Percentiles rank a stretch among this genome's conserved stretches.
Conservation (phyloP, 2,113 vertebrate genomes). For the Donacobius atricapilla region DNA sequence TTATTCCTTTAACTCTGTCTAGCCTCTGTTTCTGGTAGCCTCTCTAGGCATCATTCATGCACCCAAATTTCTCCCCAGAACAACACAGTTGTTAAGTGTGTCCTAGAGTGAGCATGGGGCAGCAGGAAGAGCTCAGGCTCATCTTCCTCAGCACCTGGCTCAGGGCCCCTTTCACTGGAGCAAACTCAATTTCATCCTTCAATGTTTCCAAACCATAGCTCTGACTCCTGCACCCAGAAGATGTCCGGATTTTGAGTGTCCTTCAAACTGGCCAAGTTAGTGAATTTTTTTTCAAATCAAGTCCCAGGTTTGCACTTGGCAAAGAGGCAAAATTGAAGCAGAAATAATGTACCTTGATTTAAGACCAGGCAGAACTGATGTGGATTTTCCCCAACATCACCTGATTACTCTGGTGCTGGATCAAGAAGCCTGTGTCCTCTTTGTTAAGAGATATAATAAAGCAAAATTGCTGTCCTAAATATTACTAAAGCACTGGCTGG, state of each 20-base stretch:
- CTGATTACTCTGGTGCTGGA: not conserved
- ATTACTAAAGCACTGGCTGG: constrained; percentile 68
- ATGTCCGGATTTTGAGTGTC: not conserved
- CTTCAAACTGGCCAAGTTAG: not conserved
- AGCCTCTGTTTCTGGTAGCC: not conserved
- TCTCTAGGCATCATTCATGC: not conserved
- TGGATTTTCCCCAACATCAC: not conserved
- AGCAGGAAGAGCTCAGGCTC: not conserved
- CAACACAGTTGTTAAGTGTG: not conserved
- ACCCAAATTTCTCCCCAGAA: not conserved
- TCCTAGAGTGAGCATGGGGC: not conserved
- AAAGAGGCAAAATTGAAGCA: not conserved
- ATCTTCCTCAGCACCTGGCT: not conserved
- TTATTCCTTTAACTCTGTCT: not conserved
- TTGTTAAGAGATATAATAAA: constrained; percentile 68
- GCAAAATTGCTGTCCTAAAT: constrained; percentile 71
- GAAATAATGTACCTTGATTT: not conserved
- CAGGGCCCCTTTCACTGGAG: not conserved
- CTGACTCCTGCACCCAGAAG: not conserved
- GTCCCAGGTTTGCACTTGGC: not conserved
- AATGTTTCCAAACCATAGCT: not conserved
- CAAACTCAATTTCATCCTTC: not conserved
- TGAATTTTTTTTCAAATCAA: not conserved
- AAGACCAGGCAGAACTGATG: not conserved
- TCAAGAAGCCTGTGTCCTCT: constrained; percentile 33